Conservation (phyloP, 2,888 invertebrate genomes). For the Trachelus iudaicus region DNA sequence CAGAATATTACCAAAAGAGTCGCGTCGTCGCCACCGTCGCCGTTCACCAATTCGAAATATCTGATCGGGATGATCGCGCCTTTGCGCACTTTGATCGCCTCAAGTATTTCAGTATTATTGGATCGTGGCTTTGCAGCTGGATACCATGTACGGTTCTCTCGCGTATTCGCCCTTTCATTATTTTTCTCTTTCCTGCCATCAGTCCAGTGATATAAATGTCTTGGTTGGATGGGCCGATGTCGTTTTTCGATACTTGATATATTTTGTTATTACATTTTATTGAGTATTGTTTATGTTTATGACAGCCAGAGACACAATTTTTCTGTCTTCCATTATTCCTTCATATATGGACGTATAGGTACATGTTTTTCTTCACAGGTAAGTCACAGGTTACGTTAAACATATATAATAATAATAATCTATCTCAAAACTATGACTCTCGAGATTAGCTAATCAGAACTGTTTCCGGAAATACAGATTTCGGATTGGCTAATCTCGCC, state of each 20-base stretch:
- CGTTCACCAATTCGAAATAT: conserved; percentile 26
- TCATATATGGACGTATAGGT: neutral
- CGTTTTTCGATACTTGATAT: neutral
- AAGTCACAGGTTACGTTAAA: no score
- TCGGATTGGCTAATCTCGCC: no score
- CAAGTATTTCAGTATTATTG: conserved; percentile 27
- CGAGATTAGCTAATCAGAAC: no score
- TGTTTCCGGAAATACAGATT: no score
- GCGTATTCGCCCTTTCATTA: neutral
- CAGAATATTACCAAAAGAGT: conserved; percentile 33
- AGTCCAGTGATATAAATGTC: neutral
- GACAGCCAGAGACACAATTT: neutral
- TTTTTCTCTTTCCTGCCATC: neutral
- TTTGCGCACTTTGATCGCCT: conserved; percentile 23
- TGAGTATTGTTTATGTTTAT: neutral
- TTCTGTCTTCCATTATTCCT: neutral
- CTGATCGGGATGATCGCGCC: conserved; percentile 31
- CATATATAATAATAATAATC: no score
- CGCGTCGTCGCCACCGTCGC: conserved; percentile 13
- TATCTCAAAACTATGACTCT: no score
- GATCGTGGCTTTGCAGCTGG: conserved; percentile 37
- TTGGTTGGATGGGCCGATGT: neutral
- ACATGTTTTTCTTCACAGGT: no score
- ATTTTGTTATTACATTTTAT: neutral
- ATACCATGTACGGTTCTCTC: conserved; percentile 44